Evolutionary conservation across 2,888 invertebrate species (phyloP).

Genomic region (Troglohyphantes excavatus): DNA sequence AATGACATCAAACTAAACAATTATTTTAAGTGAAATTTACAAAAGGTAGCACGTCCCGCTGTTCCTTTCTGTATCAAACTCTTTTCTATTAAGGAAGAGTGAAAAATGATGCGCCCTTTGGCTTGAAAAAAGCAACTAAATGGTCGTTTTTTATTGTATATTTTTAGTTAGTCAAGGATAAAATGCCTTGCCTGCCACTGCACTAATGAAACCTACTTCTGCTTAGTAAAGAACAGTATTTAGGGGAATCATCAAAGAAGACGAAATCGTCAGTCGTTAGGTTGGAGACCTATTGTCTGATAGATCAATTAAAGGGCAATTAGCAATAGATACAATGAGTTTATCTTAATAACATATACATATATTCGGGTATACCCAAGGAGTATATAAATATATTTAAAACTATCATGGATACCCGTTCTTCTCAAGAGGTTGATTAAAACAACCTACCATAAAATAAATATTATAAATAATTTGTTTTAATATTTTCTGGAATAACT

Average conservation of each 20-base stretch:
- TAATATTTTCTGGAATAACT: no score
- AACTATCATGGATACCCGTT: no score
- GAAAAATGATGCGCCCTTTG: neutral
- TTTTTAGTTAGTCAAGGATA: neutral
- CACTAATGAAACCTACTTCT: conserved; percentile 5
- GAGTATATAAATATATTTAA: no score
- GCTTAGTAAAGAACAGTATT: neutral
- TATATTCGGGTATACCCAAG: no score
- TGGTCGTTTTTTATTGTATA: neutral
- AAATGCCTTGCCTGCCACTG: neutral
- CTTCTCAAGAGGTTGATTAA: no score
- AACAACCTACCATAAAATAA: no score
- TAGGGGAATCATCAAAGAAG: neutral
- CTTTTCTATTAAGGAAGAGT: neutral
- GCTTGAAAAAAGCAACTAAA: neutral
- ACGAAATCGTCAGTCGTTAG: neutral
- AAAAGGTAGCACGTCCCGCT: neutral
- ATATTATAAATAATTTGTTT: no score
- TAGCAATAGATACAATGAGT: no score
- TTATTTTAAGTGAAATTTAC: conserved; percentile 6
- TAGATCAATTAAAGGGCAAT: neutral
- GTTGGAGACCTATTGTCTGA: conserved; percentile 5
- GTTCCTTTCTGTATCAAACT: neutral
- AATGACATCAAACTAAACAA: conserved; percentile 2
- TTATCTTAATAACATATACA: no score